phyloP scores from a whole-genome alignment of 2,113 vertebrate genomes.

The Todiramphus chloris region DNA sequence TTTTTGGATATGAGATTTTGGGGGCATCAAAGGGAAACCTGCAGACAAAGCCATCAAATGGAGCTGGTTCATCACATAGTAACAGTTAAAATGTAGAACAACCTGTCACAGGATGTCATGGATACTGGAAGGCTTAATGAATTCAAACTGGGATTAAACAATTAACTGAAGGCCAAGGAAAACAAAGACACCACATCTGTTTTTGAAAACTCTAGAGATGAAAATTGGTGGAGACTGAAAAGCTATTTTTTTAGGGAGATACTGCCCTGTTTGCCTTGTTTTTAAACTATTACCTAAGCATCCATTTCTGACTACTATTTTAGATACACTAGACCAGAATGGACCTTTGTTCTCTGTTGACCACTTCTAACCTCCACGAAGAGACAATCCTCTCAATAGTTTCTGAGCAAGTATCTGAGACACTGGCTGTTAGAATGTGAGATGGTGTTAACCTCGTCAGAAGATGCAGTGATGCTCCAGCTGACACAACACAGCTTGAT shows the following conservation, averaged over 20 bases:
- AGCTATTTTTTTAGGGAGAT: not conserved
- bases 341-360: not conserved
- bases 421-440: not conserved
- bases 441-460: not conserved
- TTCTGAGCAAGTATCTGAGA: not conserved
- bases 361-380: not conserved
- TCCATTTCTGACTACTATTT: not conserved
- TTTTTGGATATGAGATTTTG: not conserved
- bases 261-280: not conserved
- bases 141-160: not conserved
- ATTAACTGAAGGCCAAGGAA: not conserved
- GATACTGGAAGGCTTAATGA: not conserved
- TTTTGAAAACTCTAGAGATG: not conserved
- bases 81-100: not conserved
- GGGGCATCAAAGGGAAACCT: not conserved
- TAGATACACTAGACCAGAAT: not conserved
- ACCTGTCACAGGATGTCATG: not conserved
- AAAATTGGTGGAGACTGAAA: not conserved
- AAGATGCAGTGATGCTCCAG: not conserved
- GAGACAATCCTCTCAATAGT: not conserved
- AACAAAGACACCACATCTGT: not conserved
- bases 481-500: not conserved
- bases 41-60: not conserved
- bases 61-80: not conserved
- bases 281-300: not conserved